phyloP scores from a whole-genome alignment of 2,888 invertebrate genomes.

The Frankliniella intonsa region DNA sequence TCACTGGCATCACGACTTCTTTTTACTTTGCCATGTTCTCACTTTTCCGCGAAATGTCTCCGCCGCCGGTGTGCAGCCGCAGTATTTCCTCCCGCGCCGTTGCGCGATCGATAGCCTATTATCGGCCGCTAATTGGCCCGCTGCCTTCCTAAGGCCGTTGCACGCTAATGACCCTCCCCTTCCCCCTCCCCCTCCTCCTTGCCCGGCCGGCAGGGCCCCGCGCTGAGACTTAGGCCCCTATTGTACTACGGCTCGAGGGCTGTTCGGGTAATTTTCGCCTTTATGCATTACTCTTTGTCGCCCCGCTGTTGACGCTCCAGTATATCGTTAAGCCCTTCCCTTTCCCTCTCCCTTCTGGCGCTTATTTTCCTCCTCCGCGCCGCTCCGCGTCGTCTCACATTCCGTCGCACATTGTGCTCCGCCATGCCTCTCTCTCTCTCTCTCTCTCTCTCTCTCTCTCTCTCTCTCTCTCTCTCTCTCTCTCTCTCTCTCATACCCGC shows the following conservation, averaged over 20 bases:
- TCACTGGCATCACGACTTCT: too few species aligned
- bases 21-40: too few species aligned
- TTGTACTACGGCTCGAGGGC: background rate
- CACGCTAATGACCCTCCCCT: background rate
- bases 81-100: too few species aligned
- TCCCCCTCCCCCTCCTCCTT: background rate
- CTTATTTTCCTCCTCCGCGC: background rate
- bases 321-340: background rate
- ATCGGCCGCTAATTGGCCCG: too few species aligned
- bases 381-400: too few species aligned
- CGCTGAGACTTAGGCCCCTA: background rate
- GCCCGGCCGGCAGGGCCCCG: background rate
- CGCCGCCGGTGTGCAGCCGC: too few species aligned
- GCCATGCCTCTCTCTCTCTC: background rate
- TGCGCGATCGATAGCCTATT: too few species aligned
- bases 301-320: background rate
- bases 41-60: too few species aligned
- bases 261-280: slow-evolving; percentile 24
- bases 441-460: background rate
- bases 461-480: background rate
- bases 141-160: too few species aligned
- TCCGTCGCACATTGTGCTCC: background rate
- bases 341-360: too few species aligned
- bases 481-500: background rate
- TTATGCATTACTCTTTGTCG: slow-evolving; percentile 26